These are phyloP conservation scores for Scarus forsteni DNA, from an alignment of 2,797 vertebrate species.

Conservation along the genomic window DNA sequence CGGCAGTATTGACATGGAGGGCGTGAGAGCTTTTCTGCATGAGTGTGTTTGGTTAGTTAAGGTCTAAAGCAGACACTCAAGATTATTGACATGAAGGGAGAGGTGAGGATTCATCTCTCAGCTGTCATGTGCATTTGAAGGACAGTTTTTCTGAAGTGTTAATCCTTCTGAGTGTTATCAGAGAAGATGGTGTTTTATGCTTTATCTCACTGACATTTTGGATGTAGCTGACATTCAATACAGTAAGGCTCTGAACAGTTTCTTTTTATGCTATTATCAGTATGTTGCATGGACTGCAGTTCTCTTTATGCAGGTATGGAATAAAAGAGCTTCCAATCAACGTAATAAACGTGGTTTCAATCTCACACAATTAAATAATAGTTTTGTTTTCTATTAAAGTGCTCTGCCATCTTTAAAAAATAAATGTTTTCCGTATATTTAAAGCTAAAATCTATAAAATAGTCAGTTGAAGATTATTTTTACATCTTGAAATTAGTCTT, in stretches of 20 bases:
- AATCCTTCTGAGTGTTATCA: constrained; percentile 15
- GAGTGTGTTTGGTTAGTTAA: constrained; percentile 25
- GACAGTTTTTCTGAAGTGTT: constrained; percentile 13
- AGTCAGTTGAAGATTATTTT: too few relatives aligned
- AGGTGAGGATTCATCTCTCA: constrained; percentile 22
- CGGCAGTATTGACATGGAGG: constrained; percentile 54
- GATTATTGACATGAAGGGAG: constrained; percentile 40
- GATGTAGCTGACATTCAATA: constrained; percentile 5
- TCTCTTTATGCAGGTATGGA: too few relatives aligned
- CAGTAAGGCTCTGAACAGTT: not conserved
- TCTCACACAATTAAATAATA: too few relatives aligned
- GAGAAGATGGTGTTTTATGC: constrained; percentile 22
- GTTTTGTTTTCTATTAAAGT: too few relatives aligned
- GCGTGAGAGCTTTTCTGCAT: constrained; percentile 36
- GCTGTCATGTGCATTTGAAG: not conserved
- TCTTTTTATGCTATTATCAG: constrained; percentile 2
- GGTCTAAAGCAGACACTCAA: constrained; percentile 5
- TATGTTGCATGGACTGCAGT: too few relatives aligned
- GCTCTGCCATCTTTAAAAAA: too few relatives aligned
- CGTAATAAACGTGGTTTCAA: too few relatives aligned
- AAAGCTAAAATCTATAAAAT: too few relatives aligned
- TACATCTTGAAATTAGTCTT: too few relatives aligned
- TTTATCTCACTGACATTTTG: constrained; percentile 52
- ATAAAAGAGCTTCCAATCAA: too few relatives aligned
- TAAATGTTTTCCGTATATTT: too few relatives aligned